Percentiles rank a stretch among this genome's conserved stretches.
Evolutionary conservation across 2,113 vertebrate species (phyloP).

Genomic region (Rhabdornis inornatus): DNA sequence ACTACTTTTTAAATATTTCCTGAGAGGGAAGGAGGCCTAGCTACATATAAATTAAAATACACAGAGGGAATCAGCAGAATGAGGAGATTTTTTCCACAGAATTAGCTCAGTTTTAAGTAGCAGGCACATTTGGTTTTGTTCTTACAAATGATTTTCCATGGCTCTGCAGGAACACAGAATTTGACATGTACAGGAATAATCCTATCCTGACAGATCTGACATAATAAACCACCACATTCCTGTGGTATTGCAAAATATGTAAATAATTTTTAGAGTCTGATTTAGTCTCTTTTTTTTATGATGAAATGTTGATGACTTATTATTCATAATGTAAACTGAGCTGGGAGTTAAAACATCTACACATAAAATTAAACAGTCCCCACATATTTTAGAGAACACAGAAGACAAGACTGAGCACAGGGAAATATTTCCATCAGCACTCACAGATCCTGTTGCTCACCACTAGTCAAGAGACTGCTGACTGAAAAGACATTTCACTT

Average conservation of each 20-base stretch:
- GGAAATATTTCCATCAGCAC: neutral
- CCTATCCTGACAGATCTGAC: neutral
- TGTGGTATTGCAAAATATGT: constrained; percentile 20
- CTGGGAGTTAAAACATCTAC: neutral
- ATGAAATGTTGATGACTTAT: neutral
- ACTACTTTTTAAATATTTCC: neutral
- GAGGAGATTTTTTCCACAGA: neutral
- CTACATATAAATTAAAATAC: neutral
- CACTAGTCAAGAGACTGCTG: neutral
- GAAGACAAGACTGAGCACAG: neutral
- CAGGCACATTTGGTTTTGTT: neutral
- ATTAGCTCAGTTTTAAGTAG: neutral
- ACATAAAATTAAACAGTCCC: neutral
- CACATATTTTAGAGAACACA: neutral
- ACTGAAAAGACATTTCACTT: neutral
- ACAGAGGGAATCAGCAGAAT: neutral
- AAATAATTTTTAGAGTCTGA: constrained; percentile 2
- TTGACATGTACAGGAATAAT: neutral
- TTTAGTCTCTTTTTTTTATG: neutral
- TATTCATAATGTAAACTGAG: neutral
- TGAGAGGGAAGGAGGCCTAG: neutral
- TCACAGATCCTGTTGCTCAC: neutral
- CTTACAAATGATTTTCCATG: neutral
- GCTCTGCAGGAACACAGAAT: neutral
- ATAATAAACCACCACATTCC: constrained; percentile 18